phyloP scores from a whole-genome alignment of 2,888 invertebrate genomes.

The Heteromyza rotundicornis region DNA sequence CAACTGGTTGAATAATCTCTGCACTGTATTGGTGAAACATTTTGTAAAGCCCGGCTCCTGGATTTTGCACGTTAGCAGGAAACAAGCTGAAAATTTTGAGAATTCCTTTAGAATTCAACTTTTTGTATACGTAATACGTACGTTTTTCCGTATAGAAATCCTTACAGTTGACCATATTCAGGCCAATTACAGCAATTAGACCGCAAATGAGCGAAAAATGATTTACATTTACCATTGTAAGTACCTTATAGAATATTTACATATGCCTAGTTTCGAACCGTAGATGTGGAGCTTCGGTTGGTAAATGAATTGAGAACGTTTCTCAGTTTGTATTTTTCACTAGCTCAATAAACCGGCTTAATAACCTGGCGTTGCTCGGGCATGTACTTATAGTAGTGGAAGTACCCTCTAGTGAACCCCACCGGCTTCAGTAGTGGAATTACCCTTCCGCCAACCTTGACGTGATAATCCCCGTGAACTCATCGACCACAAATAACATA shows the following conservation, averaged over 20 bases:
- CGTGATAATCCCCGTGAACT: too few species aligned
- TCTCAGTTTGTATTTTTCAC: too few species aligned
- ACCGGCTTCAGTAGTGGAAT: too few species aligned
- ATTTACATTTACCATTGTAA: slow-evolving; percentile 25
- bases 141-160: slow-evolving; percentile 45
- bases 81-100: slow-evolving; percentile 65
- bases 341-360: too few species aligned
- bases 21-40: slow-evolving; percentile 68
- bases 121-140: too few species aligned
- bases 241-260: background rate
- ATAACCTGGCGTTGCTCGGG: too few species aligned
- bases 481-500: too few species aligned
- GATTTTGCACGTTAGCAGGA: slow-evolving; percentile 70
- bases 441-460: too few species aligned
- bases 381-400: too few species aligned
- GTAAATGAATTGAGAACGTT: background rate
- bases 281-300: background rate
- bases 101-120: too few species aligned
- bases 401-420: too few species aligned
- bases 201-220: slow-evolving; percentile 16
- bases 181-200: slow-evolving; percentile 29
- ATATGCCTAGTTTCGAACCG: background rate
- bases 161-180: slow-evolving; percentile 29
- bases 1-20: slow-evolving; percentile 68
- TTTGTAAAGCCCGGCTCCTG: slow-evolving; percentile 70